phyloP scores from a whole-genome alignment of 1,140 invertebrate species.

The Eriocheir sinensis region DNA sequence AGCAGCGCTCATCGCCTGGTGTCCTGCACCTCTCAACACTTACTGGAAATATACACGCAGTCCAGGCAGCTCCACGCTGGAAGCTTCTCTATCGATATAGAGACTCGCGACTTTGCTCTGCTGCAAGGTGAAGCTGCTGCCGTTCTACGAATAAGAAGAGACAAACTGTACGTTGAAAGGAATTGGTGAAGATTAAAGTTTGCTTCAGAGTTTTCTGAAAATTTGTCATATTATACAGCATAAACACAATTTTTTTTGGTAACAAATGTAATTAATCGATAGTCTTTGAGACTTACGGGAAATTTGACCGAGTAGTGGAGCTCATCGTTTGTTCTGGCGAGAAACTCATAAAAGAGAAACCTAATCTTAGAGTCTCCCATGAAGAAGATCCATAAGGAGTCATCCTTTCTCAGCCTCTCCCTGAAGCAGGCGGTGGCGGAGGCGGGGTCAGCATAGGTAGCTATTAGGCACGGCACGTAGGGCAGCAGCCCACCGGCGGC shows the following conservation, averaged over 20 bases:
- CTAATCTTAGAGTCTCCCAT: constrained; percentile 68
- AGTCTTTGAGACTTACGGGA: not conserved
- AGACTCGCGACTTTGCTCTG: not conserved
- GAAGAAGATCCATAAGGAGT: constrained; percentile 52
- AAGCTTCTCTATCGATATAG: not conserved
- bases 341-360: constrained; percentile 39
- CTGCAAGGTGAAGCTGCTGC: not conserved
- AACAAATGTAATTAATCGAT: not conserved
- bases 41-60: not conserved
- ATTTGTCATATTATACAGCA: not conserved
- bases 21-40: no score
- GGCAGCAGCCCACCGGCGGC: constrained; percentile 31
- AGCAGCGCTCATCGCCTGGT: no score
- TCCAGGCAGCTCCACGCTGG: not conserved
- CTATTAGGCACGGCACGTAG: constrained; percentile 61
- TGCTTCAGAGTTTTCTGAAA: no score
- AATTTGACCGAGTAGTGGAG: constrained; percentile 28
- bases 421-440: constrained; percentile 35
- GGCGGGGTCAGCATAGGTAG: not conserved
- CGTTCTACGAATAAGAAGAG: not conserved
- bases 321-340: not conserved
- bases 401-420: not conserved
- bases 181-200: not conserved
- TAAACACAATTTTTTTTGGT: not conserved
- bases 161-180: not conserved